Percentiles rank a stretch among this genome's conserved stretches.
phyloP scores from a whole-genome alignment of 2,113 vertebrate genomes.

The Telmatochromis sp. region DNA sequence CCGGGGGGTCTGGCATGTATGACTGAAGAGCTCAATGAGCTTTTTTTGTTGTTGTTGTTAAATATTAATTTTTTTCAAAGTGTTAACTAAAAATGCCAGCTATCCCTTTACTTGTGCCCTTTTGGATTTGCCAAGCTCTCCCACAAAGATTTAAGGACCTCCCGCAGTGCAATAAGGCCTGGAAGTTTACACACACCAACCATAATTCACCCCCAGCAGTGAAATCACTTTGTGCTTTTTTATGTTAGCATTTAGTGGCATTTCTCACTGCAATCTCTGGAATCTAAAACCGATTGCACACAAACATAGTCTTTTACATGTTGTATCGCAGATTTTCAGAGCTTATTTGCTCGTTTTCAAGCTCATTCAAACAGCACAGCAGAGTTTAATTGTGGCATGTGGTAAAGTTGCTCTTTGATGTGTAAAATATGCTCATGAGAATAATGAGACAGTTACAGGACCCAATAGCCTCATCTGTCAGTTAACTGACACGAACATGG shows the following conservation, averaged over 20 bases:
- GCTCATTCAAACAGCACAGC: not conserved
- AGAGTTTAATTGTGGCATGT: not conserved
- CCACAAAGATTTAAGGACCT: constrained; percentile 28
- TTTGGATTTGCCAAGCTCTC: constrained; percentile 30
- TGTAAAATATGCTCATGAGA: not conserved
- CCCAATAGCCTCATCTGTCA: not conserved
- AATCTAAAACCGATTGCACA: not conserved
- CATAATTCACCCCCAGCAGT: not conserved
- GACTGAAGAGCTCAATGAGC: not conserved
- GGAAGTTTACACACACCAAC: constrained; percentile 1
- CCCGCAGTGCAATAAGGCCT: constrained; percentile 22
- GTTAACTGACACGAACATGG: not conserved
- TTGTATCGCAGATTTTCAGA: not conserved
- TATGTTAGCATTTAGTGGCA: not conserved
- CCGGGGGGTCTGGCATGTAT: constrained; percentile 60
- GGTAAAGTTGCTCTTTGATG: not conserved
- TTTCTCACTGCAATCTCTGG: not conserved
- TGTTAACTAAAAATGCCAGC: constrained; percentile 51
- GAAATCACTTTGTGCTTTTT: not conserved
- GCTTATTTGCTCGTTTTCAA: not conserved
- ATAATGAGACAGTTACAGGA: not conserved
- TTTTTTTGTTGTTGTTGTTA: not conserved
- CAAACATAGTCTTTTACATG: not conserved
- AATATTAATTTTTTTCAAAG: not conserved
- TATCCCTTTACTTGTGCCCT: constrained; percentile 6